A percentile compares a stretch with the other conserved stretches of the same genome.
These are phyloP conservation scores for Brenthis ino DNA, from an alignment of 2,888 invertebrate species.

Conservation along the genomic window DNA sequence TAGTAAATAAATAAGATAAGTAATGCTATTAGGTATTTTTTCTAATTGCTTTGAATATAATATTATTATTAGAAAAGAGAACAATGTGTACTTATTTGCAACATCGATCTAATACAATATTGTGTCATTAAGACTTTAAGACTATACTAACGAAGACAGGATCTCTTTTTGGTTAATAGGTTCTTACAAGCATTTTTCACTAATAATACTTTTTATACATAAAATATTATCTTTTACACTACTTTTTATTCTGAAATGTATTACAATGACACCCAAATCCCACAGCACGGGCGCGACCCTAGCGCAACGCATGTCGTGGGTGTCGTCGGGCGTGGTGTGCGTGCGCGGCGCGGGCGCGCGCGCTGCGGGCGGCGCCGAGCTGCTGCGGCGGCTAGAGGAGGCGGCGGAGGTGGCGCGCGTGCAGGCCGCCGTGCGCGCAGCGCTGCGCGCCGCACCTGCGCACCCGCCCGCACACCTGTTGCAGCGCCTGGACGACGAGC, in stretches of 20 bases:
- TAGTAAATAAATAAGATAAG: no score
- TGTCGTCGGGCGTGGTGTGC: conserved; percentile 97
- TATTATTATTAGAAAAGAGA: no score
- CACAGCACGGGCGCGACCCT: conserved; percentile 87
- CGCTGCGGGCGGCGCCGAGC: conserved; percentile 86
- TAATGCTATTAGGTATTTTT: no score
- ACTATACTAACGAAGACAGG: no score
- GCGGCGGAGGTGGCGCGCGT: conserved; percentile 95
- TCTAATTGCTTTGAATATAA: no score
- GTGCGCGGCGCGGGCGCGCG: conserved; percentile 92
- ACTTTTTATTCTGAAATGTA: not conserved
- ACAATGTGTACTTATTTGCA: no score
- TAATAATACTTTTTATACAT: no score
- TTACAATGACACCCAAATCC: not conserved
- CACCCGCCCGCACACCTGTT: conserved; percentile 85
- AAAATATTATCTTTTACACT: no score
- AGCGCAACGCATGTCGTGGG: conserved; percentile 92
- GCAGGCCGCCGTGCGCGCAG: conserved; percentile 86
- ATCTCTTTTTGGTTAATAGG: no score
- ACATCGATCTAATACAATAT: no score
- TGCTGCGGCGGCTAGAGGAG: conserved; percentile 94
- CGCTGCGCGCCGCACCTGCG: conserved; percentile 79
- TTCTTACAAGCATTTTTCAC: no score
- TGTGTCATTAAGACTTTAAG: no score
- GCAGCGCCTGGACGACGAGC: conserved; percentile 88